phyloP scores from a whole-genome alignment of 30 jellyfish, hydroid and myxozoan genomes.

The Aurelia coerulea region DNA sequence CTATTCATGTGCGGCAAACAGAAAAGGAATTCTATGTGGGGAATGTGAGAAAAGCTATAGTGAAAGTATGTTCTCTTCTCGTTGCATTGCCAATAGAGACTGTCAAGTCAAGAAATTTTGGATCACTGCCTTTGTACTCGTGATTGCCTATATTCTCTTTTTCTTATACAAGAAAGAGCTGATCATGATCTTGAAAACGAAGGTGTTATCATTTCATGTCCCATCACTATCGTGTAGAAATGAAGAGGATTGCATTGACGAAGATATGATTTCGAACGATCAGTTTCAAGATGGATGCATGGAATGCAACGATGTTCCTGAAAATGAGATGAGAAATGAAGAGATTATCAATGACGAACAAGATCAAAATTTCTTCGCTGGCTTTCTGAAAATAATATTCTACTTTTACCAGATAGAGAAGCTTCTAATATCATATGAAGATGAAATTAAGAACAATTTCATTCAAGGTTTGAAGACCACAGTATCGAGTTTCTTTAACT shows the following conservation, averaged over 20 bases:
- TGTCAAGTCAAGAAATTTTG: slow-evolving; percentile 6
- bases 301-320: neutral
- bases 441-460: neutral
- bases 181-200: neutral
- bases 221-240: neutral
- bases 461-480: neutral
- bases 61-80: slow-evolving; percentile 20
- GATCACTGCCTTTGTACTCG: neutral
- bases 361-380: neutral
- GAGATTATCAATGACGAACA: neutral
- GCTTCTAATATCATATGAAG: neutral
- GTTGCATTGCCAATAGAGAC: slow-evolving; percentile 1
- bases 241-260: neutral
- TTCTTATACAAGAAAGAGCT: slow-evolving; percentile 4
- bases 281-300: neutral
- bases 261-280: neutral
- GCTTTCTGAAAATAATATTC: slow-evolving; percentile 7
- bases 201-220: neutral
- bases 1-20: slow-evolving; percentile 12
- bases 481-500: slow-evolving; percentile 1
- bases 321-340: neutral
- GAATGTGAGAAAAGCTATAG: neutral
- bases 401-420: slow-evolving; percentile 17
- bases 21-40: slow-evolving; percentile 30
- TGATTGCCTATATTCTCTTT: neutral